These are phyloP conservation scores for Meganola albula DNA, from an alignment of 2,888 invertebrate species.

Conservation along the genomic window DNA sequence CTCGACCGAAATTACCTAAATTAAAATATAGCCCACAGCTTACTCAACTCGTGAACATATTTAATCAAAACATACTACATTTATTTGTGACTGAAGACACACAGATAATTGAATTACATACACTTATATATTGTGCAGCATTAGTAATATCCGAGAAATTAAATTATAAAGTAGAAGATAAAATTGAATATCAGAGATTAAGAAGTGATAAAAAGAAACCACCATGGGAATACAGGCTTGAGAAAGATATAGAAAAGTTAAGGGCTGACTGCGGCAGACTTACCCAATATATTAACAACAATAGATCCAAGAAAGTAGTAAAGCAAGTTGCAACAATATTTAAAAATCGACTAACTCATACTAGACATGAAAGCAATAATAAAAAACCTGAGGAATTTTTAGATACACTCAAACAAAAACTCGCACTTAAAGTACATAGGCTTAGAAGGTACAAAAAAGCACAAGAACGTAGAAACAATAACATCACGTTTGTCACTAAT, in stretches of 20 bases:
- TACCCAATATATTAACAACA: constrained; percentile 1
- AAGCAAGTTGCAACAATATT: constrained; percentile 1
- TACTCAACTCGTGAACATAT: no score
- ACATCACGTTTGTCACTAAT: constrained; percentile 3
- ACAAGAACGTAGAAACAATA: constrained; percentile 4
- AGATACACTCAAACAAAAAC: constrained; percentile 6
- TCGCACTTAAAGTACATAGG: constrained; percentile 5
- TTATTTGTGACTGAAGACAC: constrained; percentile 1
- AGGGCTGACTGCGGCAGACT: background rate
- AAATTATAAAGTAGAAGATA: background rate
- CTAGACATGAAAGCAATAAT: constrained; percentile 3
- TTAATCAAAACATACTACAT: no score
- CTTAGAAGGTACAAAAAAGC: constrained; percentile 7
- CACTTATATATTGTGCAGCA: constrained; percentile 4
- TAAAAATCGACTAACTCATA: constrained; percentile 1
- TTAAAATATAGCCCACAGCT: constrained; percentile 1
- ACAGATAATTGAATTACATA: constrained; percentile 3
- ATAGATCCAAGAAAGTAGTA: background rate
- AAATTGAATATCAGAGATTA: background rate
- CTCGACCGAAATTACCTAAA: constrained; percentile 4
- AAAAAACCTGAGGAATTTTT: constrained; percentile 1
- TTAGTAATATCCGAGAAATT: no score
- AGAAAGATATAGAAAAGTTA: constrained; percentile 3
- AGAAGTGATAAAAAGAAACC: constrained; percentile 1
- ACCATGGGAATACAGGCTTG: constrained; percentile 2